Conservation (phyloP, 1,140 invertebrate genomes). For the Teleogryllus occipitalis region DNA sequence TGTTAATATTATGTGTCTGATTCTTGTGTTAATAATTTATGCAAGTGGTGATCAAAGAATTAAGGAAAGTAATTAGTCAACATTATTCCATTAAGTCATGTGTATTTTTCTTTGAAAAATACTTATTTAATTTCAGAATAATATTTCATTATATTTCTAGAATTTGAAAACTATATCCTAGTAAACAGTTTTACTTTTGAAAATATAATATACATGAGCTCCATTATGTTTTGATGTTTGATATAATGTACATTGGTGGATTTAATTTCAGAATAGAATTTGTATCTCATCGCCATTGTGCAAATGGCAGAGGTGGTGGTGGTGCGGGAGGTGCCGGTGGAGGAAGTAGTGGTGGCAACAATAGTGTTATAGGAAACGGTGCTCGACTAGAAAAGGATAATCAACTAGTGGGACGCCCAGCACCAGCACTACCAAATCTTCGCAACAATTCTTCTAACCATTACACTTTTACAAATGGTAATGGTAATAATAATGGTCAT, state of each 20-base stretch:
- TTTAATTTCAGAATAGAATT: slow-evolving; percentile 14
- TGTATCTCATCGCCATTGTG: slow-evolving; percentile 19
- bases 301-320: slow-evolving; percentile 10
- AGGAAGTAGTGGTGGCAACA: not conserved
- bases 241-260: not conserved
- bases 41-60: too few species aligned
- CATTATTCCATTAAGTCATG: too few species aligned
- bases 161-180: too few species aligned
- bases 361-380: not conserved
- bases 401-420: slow-evolving; percentile 18
- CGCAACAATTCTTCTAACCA: slow-evolving; percentile 15
- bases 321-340: not conserved
- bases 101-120: too few species aligned
- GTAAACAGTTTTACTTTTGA: too few species aligned
- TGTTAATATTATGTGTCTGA: too few species aligned
- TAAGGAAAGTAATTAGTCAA: too few species aligned
- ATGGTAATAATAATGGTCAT: slow-evolving; percentile 2
- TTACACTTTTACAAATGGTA: slow-evolving; percentile 10
- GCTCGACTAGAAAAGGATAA: slow-evolving; percentile 18
- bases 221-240: not conserved
- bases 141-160: too few species aligned
- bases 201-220: too few species aligned
- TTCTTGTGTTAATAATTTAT: too few species aligned
- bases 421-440: slow-evolving; percentile 18
- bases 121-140: too few species aligned